Conservation (phyloP, 2,888 invertebrate genomes). For the Limnephilus lunatus region DNA sequence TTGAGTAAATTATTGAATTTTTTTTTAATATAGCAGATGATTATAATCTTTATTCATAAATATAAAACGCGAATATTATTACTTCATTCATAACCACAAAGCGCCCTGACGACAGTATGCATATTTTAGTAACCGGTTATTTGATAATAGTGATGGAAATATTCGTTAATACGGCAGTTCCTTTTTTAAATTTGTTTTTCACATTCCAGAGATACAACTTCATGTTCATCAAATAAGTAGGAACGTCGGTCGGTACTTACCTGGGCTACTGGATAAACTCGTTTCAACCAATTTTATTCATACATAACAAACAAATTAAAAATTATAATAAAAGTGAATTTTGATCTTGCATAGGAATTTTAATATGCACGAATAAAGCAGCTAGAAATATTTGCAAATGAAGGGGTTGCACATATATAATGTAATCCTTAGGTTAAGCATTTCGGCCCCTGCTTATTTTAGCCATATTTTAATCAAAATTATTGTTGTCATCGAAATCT, state of each 20-base stretch:
- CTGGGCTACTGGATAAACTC: background rate
- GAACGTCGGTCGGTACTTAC: background rate
- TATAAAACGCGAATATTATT: background rate
- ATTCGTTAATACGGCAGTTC: background rate
- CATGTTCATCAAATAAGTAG: background rate
- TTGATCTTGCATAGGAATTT: background rate
- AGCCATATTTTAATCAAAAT: no score
- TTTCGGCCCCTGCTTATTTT: no score
- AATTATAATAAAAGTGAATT: background rate
- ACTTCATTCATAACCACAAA: background rate
- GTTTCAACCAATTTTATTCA: background rate
- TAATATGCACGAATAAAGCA: background rate
- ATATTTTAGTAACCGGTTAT: background rate
- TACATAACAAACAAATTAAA: background rate
- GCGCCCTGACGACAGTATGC: background rate
- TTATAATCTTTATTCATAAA: no score
- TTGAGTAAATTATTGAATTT: no score
- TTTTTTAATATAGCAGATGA: no score
- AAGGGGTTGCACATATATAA: no score
- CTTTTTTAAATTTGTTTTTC: background rate
- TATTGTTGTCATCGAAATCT: no score
- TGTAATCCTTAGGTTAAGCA: no score
- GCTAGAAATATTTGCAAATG: background rate
- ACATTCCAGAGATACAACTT: background rate
- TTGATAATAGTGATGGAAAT: background rate